phyloP scores from a whole-genome alignment of 2,113 vertebrate species.

The Caretta caretta region DNA sequence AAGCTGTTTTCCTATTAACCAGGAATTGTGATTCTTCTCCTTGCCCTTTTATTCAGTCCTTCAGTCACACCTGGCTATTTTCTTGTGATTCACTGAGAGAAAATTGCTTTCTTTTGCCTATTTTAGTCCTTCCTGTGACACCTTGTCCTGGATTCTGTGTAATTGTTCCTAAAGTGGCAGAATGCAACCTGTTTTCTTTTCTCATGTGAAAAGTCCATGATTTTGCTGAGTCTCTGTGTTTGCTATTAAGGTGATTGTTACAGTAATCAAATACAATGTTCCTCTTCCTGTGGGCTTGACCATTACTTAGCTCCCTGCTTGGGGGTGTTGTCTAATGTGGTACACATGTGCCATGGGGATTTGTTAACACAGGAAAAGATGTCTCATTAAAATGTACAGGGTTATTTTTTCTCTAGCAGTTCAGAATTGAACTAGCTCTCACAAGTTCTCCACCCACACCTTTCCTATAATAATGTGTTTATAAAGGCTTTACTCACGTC shows the following conservation, averaged over 20 bases:
- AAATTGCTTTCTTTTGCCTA: neutral
- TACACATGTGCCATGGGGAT: neutral
- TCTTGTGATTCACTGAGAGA: neutral
- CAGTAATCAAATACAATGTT: neutral
- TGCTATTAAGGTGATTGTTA: neutral
- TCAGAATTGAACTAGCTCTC: neutral
- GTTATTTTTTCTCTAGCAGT: neutral
- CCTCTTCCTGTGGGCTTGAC: neutral
- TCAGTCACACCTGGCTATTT: neutral
- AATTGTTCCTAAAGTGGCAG: neutral
- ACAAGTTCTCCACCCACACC: neutral
- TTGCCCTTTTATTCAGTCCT: neutral
- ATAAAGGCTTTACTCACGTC: neutral
- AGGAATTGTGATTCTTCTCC: neutral
- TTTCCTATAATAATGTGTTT: neutral
- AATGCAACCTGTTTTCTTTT: neutral
- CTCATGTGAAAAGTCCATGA: neutral
- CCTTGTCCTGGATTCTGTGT: neutral
- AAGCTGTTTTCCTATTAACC: neutral
- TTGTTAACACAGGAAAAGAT: neutral
- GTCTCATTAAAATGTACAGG: neutral
- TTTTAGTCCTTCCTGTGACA: neutral
- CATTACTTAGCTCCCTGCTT: neutral
- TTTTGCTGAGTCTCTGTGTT: neutral
- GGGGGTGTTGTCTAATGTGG: neutral